Conservation (phyloP, 2,888 invertebrate species). For the Acanthoscelides obtectus region DNA sequence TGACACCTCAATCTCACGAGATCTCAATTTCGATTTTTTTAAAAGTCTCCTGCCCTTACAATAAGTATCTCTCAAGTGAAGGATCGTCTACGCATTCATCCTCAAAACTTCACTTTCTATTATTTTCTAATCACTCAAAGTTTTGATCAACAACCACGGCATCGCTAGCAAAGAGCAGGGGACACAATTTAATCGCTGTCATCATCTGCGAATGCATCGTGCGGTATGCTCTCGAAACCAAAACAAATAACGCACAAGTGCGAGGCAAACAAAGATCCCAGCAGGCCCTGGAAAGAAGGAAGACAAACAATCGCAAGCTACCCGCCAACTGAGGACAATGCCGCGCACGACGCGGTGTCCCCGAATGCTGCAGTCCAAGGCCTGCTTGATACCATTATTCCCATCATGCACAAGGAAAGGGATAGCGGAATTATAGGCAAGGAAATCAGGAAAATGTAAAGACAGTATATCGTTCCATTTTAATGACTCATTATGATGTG, state of each 20-base stretch:
- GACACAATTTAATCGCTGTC: neutral
- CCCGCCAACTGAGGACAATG: slow-evolving; percentile 14
- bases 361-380: neutral
- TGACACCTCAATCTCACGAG: too few relatives aligned
- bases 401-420: neutral
- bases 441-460: neutral
- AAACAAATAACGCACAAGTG: slow-evolving; percentile 2
- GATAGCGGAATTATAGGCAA: neutral
- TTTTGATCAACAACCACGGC: neutral
- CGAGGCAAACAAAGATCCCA: slow-evolving; percentile 25
- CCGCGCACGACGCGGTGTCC: neutral
- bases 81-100: too few relatives aligned
- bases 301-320: slow-evolving; percentile 20
- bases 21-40: too few relatives aligned
- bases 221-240: neutral
- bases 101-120: too few relatives aligned
- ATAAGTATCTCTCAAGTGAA: too few relatives aligned
- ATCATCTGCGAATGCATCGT: too few relatives aligned
- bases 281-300: slow-evolving; percentile 19
- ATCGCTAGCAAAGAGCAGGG: neutral
- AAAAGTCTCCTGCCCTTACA: too few relatives aligned
- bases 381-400: neutral
- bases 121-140: neutral
- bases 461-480: too few relatives aligned
- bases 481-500: too few relatives aligned